A percentile compares a stretch with the other conserved stretches of the same genome.
These are phyloP conservation scores for Petroica traversi DNA, from an alignment of 2,113 vertebrate genomes.

Conservation along the genomic window DNA sequence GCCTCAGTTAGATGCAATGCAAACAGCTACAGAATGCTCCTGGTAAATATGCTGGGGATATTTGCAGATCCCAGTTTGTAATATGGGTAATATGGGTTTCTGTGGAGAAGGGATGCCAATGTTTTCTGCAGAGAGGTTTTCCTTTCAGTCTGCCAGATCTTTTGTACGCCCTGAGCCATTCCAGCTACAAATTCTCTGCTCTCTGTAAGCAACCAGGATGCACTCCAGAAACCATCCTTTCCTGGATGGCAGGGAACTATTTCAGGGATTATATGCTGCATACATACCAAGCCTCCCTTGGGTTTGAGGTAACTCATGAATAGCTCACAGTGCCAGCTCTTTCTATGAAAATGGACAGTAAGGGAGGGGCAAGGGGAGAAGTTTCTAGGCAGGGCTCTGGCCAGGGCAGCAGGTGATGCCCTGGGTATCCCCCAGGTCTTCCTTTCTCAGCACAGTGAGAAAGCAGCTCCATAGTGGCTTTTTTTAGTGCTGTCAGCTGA, in stretches of 20 bases:
- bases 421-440: neutral
- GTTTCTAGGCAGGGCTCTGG: neutral
- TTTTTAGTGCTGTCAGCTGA: neutral
- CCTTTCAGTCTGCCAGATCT: neutral
- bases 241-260: neutral
- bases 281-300: neutral
- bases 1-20: neutral
- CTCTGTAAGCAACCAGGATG: neutral
- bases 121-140: neutral
- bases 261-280: neutral
- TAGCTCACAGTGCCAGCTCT: neutral
- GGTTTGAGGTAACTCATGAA: fast-evolving
- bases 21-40: neutral
- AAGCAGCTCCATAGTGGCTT: fast-evolving
- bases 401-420: neutral
- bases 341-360: fast-evolving
- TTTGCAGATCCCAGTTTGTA: neutral
- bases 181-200: neutral
- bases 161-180: neutral
- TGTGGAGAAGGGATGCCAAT: neutral
- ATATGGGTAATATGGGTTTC: neutral
- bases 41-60: neutral
- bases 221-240: neutral
- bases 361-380: neutral
- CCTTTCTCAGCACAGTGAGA: neutral